Evolutionary conservation across 1,140 invertebrate genomes (phyloP), one percentile per base, ranked within the genome.

Genomic region (Bombus sibiricus): DNA sequence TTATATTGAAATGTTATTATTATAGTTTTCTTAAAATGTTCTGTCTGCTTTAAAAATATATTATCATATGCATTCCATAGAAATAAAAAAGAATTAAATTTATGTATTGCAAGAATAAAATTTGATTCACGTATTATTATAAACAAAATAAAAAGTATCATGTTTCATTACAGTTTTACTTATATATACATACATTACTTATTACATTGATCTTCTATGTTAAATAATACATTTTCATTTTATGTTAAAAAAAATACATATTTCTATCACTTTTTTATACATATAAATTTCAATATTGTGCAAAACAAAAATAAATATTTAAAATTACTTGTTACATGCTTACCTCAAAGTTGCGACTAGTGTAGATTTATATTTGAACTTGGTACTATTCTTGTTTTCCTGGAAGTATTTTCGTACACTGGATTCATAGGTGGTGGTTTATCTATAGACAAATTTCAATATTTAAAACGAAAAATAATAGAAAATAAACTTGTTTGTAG

Each of bases 401-500:
- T 93, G 2, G 91, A 83, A 39, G 57, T 86, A 62, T 91, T 92
- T 43, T 89, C 82, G 43, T 91, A 87, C 13, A 92, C 73, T 53
- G 92, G 91, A 85, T 94, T 86, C 76, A 94, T 92, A 66, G 93
- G 92, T 53, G 94, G 93, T 84, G 93, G 92, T 89, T 94, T 94
- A 79, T 93, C 94, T 95, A 85, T 89, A 87, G 75, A 32, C 72
- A 41, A 37, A 59, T 82, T 76, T 32, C 53, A 59, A 86, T 62
- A 66, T 68, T 80, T 39, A 5, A 34, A 62, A 32, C 2, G 47
- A 37, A 80, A 41, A 73, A 64, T 59, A 78, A 75, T 25, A 39
- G 15, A 39, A 41, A 75, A 53, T 71, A 75, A 73, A 10, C 32
- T 66, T 76, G 71, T 59, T 57, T 13, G 43, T 73, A 73, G 6